These are phyloP conservation scores for Cistogaster globosa DNA, from an alignment of 2,888 invertebrate genomes.

Conservation along the genomic window DNA sequence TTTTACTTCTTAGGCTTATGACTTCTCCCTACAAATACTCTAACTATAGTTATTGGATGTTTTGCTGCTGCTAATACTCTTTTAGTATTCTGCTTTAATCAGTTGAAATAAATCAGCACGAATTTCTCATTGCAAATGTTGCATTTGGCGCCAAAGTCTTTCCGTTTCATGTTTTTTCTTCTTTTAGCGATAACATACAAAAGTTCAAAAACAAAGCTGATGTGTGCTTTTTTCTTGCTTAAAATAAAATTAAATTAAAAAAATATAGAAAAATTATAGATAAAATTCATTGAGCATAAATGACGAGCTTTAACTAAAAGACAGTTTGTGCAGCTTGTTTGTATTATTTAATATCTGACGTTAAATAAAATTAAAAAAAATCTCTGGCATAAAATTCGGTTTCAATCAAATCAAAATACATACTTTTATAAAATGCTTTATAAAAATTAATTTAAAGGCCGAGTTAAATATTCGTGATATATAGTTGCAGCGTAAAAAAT, in stretches of 20 bases:
- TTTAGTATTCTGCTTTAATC: slow-evolving; percentile 59
- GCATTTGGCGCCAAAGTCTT: slow-evolving; percentile 71
- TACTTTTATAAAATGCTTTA: no score
- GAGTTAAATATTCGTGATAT: no score
- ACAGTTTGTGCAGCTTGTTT: slow-evolving; percentile 17
- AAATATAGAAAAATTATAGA: slow-evolving; percentile 47
- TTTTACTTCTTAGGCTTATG: slow-evolving; percentile 24
- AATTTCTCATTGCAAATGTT: slow-evolving; percentile 70
- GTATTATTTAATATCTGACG: slow-evolving; percentile 43
- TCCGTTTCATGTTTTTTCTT: slow-evolving; percentile 53
- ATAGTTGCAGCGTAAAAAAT: no score
- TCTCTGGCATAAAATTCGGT: slow-evolving; percentile 19
- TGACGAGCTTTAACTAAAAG: slow-evolving; percentile 39
- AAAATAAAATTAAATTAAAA: neutral
- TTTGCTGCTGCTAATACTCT: slow-evolving; percentile 8
- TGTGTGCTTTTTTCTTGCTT: slow-evolving; percentile 8
- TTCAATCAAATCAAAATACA: slow-evolving; percentile 20
- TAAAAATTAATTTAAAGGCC: no score
- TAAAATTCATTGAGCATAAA: slow-evolving; percentile 62
- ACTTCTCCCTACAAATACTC: neutral
- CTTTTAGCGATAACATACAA: slow-evolving; percentile 63
- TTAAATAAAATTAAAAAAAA: slow-evolving; percentile 27
- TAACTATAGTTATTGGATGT: slow-evolving; percentile 8
- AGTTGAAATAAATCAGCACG: slow-evolving; percentile 70
- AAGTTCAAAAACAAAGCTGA: slow-evolving; percentile 65